Conservation (phyloP, 1,140 invertebrate species). For the Batillaria attramentaria region DNA sequence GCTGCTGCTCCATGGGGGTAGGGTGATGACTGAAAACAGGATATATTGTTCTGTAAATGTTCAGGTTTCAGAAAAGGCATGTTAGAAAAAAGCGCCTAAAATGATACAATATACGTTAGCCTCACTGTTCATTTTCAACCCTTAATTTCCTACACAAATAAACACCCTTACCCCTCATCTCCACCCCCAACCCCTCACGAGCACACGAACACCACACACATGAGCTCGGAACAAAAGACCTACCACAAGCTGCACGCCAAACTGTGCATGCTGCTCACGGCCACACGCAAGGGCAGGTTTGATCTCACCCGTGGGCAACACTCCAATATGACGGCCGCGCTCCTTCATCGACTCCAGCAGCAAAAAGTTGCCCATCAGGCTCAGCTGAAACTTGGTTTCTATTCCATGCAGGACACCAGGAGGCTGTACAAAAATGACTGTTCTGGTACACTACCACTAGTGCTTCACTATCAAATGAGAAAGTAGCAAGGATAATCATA, state of each 20-base stretch:
- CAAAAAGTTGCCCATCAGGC: constrained; percentile 50
- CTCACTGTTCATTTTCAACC: no score
- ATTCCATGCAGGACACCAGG: constrained; percentile 55
- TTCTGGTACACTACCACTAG: not conserved
- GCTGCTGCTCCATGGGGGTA: constrained; percentile 7
- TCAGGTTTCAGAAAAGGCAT: not conserved
- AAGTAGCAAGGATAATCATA: no score
- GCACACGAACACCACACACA: not conserved
- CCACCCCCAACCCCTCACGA: not conserved
- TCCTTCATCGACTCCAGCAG: constrained; percentile 60
- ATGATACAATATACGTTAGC: no score
- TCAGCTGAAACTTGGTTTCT: constrained; percentile 64
- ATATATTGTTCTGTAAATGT: not conserved
- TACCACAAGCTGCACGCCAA: constrained; percentile 64
- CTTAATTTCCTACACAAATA: not conserved
- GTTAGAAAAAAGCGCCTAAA: not conserved
- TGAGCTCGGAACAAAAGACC: constrained; percentile 37
- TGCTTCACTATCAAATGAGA: no score
- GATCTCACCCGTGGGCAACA: constrained; percentile 57
- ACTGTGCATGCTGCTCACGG: constrained; percentile 57
- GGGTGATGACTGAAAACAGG: constrained; percentile 7
- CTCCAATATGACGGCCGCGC: constrained; percentile 52
- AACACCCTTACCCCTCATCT: not conserved
- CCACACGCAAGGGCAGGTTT: constrained; percentile 62
- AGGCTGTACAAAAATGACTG: constrained; percentile 44